Evolutionary conservation across 2,797 vertebrate species (phyloP).

Genomic region (Alauda arvensis): DNA sequence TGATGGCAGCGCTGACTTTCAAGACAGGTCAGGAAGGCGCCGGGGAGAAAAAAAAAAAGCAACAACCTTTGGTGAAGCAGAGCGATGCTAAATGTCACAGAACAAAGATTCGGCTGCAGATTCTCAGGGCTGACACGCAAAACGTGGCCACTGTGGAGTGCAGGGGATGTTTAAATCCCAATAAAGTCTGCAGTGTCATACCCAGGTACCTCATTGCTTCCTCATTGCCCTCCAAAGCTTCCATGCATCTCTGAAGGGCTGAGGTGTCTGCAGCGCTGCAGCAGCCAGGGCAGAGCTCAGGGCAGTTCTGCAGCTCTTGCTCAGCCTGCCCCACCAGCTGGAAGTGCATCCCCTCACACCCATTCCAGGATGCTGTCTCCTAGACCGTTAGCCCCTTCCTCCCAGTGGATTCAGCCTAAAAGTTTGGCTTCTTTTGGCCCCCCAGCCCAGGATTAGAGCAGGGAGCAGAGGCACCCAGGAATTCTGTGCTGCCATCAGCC

Average conservation of each 20-base stretch:
- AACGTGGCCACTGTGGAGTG: constrained; percentile 6
- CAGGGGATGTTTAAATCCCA: not conserved
- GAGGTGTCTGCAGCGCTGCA: not conserved
- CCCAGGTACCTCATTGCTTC: not conserved
- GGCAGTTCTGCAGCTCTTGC: not conserved
- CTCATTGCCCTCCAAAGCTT: not conserved
- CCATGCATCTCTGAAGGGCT: not conserved
- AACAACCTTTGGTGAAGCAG: constrained; percentile 61
- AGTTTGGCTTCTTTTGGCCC: not conserved
- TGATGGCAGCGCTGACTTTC: constrained; percentile 68
- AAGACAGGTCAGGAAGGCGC: constrained; percentile 68
- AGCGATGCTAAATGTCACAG: constrained; percentile 67
- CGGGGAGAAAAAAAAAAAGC: not conserved
- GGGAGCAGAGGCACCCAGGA: not conserved
- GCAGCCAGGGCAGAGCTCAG: fast-evolving
- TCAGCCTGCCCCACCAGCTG: not conserved
- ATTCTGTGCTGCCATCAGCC: not conserved
- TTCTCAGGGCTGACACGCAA: constrained; percentile 51
- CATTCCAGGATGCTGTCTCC: not conserved
- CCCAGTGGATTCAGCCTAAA: not conserved
- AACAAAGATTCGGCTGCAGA: constrained; percentile 61
- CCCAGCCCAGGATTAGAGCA: not conserved
- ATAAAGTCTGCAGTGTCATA: not conserved
- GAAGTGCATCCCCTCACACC: not conserved
- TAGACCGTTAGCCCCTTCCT: not conserved